Conservation (phyloP, 2,888 invertebrate genomes). For the Agapostemon virescens region DNA sequence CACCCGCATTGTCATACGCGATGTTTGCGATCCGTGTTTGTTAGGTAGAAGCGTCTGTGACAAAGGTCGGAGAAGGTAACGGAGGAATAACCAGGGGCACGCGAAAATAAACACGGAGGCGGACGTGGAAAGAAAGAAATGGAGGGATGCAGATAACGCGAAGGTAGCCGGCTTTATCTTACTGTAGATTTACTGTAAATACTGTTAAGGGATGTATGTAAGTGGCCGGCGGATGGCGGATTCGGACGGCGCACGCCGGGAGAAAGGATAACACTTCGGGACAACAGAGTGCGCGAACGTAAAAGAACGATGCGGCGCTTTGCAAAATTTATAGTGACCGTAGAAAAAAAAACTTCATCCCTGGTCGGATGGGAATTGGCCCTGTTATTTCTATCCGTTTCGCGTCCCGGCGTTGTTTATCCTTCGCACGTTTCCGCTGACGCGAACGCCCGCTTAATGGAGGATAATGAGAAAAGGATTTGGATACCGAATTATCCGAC, state of each 20-base stretch:
- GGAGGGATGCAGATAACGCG: conserved; percentile 53
- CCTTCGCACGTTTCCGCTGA: conserved; percentile 1
- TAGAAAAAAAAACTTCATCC: conserved; percentile 16
- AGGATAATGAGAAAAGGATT: conserved; percentile 6
- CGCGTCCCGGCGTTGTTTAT: conserved; percentile 7
- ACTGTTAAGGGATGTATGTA: conserved; percentile 46
- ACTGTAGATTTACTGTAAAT: conserved; percentile 58
- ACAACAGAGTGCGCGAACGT: conserved; percentile 11
- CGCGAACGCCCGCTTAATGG: not conserved
- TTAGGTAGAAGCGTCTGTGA: not conserved
- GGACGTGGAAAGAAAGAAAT: conserved; percentile 31
- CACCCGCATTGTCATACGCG: not conserved
- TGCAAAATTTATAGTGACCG: conserved; percentile 23
- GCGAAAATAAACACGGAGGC: conserved; percentile 9
- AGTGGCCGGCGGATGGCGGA: conserved; percentile 23
- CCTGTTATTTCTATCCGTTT: conserved; percentile 25
- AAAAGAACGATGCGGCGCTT: conserved; percentile 13
- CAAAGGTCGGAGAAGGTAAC: conserved; percentile 2
- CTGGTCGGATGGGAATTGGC: conserved; percentile 17
- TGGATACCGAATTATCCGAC: not conserved
- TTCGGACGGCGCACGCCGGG: conserved; percentile 21
- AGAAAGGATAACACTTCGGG: conserved; percentile 31
- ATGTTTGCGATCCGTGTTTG: not conserved
- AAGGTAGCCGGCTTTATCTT: conserved; percentile 44
- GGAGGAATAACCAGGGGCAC: not conserved